These are phyloP conservation scores for Mactra quadrangularis DNA, from an alignment of 1,140 invertebrate genomes.

Conservation along the genomic window DNA sequence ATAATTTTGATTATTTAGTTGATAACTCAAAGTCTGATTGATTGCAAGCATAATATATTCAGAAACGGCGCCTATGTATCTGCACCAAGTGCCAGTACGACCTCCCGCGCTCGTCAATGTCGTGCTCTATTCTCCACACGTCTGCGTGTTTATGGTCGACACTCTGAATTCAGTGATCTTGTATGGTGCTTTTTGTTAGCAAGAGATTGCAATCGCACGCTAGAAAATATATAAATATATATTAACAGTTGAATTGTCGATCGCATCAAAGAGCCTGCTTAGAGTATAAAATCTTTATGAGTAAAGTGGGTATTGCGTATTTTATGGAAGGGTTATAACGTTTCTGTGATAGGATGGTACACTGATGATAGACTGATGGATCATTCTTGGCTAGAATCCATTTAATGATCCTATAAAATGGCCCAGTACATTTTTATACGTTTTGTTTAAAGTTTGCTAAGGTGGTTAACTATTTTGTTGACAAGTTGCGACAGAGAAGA, in stretches of 20 bases:
- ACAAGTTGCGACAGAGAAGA: no score
- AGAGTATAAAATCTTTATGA: constrained; percentile 15
- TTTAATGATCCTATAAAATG: no score
- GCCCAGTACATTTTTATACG: no score
- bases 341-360: neutral
- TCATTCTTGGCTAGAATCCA: no score
- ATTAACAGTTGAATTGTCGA: neutral
- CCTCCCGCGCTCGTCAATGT: no score
- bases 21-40: neutral
- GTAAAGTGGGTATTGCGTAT: constrained; percentile 1
- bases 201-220: neutral
- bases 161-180: neutral
- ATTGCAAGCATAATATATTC: neutral
- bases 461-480: no score
- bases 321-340: neutral
- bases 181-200: neutral
- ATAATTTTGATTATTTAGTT: neutral
- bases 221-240: constrained; percentile 43
- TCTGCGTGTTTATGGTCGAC: constrained; percentile 15
- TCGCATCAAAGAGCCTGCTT: neutral
- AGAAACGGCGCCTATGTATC: neutral
- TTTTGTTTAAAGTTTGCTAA: no score
- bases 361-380: no score
- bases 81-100: neutral
- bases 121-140: no score